phyloP scores from a whole-genome alignment of 2,888 invertebrate species.

The Drosophila flavopinicola region DNA sequence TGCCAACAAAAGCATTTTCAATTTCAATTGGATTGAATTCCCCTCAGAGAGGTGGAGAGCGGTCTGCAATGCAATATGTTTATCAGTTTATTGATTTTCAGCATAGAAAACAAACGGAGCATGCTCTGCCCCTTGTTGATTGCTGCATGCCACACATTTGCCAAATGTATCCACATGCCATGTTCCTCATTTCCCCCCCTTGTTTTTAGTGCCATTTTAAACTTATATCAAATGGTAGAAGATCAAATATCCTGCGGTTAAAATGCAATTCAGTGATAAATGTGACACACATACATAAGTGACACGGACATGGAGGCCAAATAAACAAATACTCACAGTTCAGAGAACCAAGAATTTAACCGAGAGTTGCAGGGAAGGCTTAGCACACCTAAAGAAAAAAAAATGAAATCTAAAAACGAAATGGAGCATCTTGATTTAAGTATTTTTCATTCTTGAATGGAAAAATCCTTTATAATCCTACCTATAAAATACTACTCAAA shows the following conservation, averaged over 20 bases:
- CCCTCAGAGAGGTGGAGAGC: constrained; percentile 1
- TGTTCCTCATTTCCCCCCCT: constrained; percentile 1
- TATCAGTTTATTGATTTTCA: constrained; percentile 74
- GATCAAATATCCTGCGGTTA: constrained; percentile 80
- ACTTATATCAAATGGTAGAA: constrained; percentile 75
- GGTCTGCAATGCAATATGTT: constrained; percentile 58
- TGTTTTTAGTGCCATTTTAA: constrained; percentile 32
- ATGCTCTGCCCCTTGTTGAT: constrained; percentile 4
- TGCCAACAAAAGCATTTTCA: no score
- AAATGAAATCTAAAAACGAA: no score
- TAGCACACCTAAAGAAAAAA: no score
- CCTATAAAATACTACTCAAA: no score
- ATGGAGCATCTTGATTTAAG: no score
- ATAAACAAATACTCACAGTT: constrained; percentile 20
- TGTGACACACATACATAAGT: constrained; percentile 57
- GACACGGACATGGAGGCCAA: constrained; percentile 10
- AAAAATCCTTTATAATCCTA: no score
- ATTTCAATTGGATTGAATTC: constrained; percentile 57
- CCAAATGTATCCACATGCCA: constrained; percentile 55
- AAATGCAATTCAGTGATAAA: constrained; percentile 77
- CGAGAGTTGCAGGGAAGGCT: constrained; percentile 23
- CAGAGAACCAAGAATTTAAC: not conserved
- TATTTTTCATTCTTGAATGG: no score
- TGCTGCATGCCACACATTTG: constrained; percentile 46
- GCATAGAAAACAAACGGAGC: constrained; percentile 38